Base-by-base conservation (phyloP, 2,888 invertebrate species). In the Rhagonycha lutea region DNA sequence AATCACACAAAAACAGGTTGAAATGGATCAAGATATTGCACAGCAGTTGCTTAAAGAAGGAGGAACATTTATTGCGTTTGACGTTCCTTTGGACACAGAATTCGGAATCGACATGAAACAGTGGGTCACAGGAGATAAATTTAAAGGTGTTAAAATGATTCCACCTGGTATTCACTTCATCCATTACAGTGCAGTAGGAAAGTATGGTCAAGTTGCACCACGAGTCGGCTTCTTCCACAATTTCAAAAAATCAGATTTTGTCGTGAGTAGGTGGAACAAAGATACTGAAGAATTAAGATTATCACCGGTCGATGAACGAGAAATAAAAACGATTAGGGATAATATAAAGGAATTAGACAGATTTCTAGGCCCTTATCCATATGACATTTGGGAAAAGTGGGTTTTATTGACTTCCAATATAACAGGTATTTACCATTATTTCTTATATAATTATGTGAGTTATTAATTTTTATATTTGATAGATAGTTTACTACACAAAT, bases 141-240 rank as follows among this genome's bases (percentile, higher is more conserved):
- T 99, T 87, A 91, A 93, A 83, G 99, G 99, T 0, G 92, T 99
- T 28, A 99, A 99, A 90, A 98, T 99, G 98, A 98, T 99, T 83
- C 99, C 99, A 0, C 96, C 98, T 1, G 99, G 99, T 7, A 89
- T 98, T 72, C 99, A 99, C 88, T 98, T 95, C 85, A 90, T 99
- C 14, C 97, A 97, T 89, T 98, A 95, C 86, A 95, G 95, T 89
- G 92, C 91, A 79, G 89, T 91, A 12, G 92, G 91, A 83, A 88
- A 89, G 80, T 91, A 91, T 70, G 92, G 92, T 0, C 92, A 94
- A 82, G 88, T 91, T 7, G 92, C 93, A 2, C 94, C 94, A 12
- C 90, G 96, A 87, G 92, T 89, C 63, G 92, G 93, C 5, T 93
- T 93, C 83, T 92, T 92, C 82, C 94, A 98, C 85, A 91, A 92